These are phyloP conservation scores for Bergia puertoricense DNA, from an alignment of 92 coral and sea anemone species.

Conservation along the genomic window DNA sequence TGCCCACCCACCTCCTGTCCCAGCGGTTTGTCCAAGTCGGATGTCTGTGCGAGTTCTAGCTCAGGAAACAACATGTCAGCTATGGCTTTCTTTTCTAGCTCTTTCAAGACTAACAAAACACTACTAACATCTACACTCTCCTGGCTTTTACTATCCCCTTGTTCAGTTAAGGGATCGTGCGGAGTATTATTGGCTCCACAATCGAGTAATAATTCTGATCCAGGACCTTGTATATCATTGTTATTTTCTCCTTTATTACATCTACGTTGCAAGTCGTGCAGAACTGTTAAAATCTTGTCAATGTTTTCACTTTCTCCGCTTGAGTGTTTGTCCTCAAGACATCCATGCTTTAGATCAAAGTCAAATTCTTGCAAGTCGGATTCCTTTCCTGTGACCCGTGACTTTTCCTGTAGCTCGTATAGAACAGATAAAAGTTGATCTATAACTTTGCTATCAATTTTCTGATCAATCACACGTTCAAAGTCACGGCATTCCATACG, in stretches of 20 bases:
- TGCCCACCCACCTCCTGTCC: background rate
- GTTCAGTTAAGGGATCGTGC: background rate
- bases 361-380: background rate
- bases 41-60: background rate
- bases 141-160: background rate
- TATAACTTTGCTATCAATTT: background rate
- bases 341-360: background rate
- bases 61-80: background rate
- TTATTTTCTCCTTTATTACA: background rate
- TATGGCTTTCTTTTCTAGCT: slow-evolving; percentile 15
- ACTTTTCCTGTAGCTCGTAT: background rate
- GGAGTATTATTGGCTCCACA: background rate
- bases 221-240: background rate
- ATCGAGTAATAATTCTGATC: background rate
- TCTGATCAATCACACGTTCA: background rate
- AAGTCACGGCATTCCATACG: slow-evolving; percentile 13
- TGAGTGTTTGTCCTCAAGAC: background rate
- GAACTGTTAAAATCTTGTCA: slow-evolving; percentile 24
- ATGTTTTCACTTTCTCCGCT: slow-evolving; percentile 9
- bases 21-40: background rate
- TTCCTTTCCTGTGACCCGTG: background rate
- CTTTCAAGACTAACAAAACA: slow-evolving; percentile 19
- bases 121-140: slow-evolving; percentile 10
- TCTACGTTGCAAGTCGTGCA: slow-evolving; percentile 15
- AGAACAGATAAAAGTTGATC: slow-evolving; percentile 21